Evolutionary conservation across 2,797 vertebrate genomes (phyloP), one percentile per base, ranked within the genome.

Genomic region (Knipowitschia caucasica): DNA sequence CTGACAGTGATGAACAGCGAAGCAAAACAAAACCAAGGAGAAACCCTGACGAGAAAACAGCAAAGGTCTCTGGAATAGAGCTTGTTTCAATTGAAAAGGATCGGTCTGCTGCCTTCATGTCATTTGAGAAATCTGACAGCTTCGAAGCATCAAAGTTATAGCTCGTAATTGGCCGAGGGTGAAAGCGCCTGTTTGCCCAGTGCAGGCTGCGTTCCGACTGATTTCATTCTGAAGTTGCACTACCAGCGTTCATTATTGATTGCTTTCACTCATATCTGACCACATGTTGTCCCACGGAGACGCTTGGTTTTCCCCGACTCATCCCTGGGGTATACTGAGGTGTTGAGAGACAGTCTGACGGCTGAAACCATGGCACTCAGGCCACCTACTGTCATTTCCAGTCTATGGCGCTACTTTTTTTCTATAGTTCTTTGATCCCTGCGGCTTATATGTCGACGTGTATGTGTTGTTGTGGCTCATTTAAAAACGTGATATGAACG

Each of bases 51-150:
- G 7, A 14, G 27, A 17, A 17, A 23, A 33, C 24, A n/a, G 43
- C 20, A 39, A 53, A 31, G 7, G 49, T 52, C 46, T 53, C 42
- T 20, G 24, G 52, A 56, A 55, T 50, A 38, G 21, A 53, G 35
- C 33, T 71, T 66, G 62, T 62, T 71, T 66, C 7, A 47, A 47
- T 49, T 62, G 52, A n/a, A 39, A n/a, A 24, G 29, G 30, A 51
- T 65, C 62, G 62, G 31, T 69, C 74, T 69, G 24, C 17, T 1
- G 20, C 60, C 57, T 57, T 69, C 62, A 51, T 61, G 45, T 67
- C 39, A 34, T 67, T 62, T 69, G 5, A 40, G 50, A 55, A 55
- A 56, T 72, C 26, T 78, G 83, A 77, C 84, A 81, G 73, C 67
- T 75, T 50, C 36, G 51, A 53, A 67, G 53, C 77, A 73, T 49